Evolutionary conservation across 2,113 vertebrate species (phyloP).

Genomic region (Lepus timidus): DNA sequence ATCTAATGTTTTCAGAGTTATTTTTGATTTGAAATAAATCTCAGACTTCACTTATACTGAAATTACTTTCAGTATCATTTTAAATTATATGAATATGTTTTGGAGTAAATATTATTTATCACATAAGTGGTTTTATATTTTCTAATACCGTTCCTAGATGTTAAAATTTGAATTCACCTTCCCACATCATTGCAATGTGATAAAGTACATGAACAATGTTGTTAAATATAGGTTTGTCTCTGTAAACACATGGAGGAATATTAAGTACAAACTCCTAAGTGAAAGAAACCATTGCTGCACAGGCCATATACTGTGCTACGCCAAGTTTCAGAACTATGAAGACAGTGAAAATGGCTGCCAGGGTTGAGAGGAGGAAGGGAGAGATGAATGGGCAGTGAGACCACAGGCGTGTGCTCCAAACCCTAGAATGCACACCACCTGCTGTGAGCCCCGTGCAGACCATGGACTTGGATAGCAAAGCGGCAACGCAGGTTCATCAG

Average conservation of each 20-base stretch:
- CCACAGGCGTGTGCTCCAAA: not conserved
- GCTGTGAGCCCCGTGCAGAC: not conserved
- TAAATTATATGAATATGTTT: conserved; percentile 25
- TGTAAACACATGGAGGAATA: not conserved
- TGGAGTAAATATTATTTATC: not conserved
- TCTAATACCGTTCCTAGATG: not conserved
- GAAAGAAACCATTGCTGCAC: not conserved
- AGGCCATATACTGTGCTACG: too few relatives aligned
- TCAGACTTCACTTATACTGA: not conserved
- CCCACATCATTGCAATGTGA: not conserved
- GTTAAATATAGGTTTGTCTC: not conserved
- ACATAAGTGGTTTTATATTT: not conserved
- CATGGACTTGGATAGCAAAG: not conserved
- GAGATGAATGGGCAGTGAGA: not conserved
- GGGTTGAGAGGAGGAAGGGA: not conserved
- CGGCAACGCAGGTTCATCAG: too few relatives aligned
- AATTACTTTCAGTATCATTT: conserved; percentile 42
- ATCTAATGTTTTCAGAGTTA: not conserved
- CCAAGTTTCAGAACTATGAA: not conserved
- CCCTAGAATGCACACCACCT: not conserved
- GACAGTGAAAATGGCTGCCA: not conserved
- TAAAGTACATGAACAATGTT: not conserved
- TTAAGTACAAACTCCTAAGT: not conserved
- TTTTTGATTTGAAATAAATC: conserved; percentile 41
- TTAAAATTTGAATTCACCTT: conserved; percentile 10